Base-by-base conservation (phyloP, 1,140 invertebrate species). In the Chlorops oryzae region DNA sequence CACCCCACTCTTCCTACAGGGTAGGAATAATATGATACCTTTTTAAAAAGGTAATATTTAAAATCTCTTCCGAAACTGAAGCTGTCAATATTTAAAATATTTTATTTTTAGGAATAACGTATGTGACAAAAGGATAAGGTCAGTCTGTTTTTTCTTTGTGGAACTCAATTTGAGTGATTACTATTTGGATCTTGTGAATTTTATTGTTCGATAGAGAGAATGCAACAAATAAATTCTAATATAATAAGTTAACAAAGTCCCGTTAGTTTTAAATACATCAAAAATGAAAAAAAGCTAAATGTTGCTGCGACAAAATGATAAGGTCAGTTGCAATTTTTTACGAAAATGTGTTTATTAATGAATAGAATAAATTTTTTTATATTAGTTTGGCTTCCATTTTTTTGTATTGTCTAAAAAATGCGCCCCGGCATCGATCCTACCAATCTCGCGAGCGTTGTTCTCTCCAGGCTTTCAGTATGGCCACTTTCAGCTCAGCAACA, bases 131-230 rank as follows among this genome's bases (percentile, higher is more conserved):
- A n/a, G n/a, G n/a, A n/a, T n/a, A n/a, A n/a, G n/a, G n/a, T n/a
- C n/a, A n/a, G n/a, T n/a, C n/a, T n/a, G n/a, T n/a, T n/a, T n/a
- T n/a, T n/a, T n/a, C n/a, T n/a, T n/a, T 32, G 34, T 52, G 13
- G 49, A 50, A 24, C 40, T 46, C 52, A 54, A 34, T 21, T 52
- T 40, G 42, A 27, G 32, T 55, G 62, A 12, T 23, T 48, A 32
- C 37, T 20, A 18, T 65, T 72, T 81, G 2, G 84, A 89, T 59
- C 80, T 89, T 77, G 71, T 92, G 12, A 76, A 84, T 68, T 84
- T 71, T 99, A 18, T 73, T 99, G 18, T 99, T 92, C 78, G 90
- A 92, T 18, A 82, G 18, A 75, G 81, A 41, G 89, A 86, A 74
- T 99, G 96, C 73, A 99, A 88, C 98, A 72, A 75, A 77, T 75